Percentiles rank a stretch among this genome's conserved stretches.
phyloP scores from a whole-genome alignment of 2,888 invertebrate genomes.

The Harpagoxenus sublaevis region DNA sequence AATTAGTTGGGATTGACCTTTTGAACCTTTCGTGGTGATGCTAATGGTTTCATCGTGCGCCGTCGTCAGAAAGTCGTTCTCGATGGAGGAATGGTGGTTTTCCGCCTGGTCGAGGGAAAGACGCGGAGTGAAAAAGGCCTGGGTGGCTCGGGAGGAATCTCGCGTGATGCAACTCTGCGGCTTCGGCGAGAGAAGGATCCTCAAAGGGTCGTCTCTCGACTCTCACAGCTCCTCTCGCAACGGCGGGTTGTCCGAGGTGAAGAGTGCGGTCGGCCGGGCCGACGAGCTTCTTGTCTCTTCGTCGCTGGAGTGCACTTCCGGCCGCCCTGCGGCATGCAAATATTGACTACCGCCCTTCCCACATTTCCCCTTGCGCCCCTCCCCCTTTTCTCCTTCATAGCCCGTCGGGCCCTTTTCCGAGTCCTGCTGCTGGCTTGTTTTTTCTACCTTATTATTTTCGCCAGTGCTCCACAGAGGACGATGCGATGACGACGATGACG shows the following conservation, averaged over 20 bases:
- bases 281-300: conserved; percentile 76
- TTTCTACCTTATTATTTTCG: conserved; percentile 33
- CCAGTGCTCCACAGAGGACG: background rate
- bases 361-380: conserved; percentile 45
- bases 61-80: conserved; percentile 81
- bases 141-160: conserved; percentile 68
- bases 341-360: conserved; percentile 80
- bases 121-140: conserved; percentile 50
- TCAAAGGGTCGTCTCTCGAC: conserved; percentile 75
- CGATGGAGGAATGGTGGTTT: conserved; percentile 54
- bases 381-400: background rate
- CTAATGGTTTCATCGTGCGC: conserved; percentile 77
- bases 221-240: conserved; percentile 62
- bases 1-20: conserved; percentile 19
- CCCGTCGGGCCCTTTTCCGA: conserved; percentile 9
- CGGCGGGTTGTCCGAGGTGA: conserved; percentile 60
- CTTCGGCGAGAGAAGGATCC: conserved; percentile 69
- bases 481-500: background rate
- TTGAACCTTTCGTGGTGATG: conserved; percentile 55
- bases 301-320: conserved; percentile 81
- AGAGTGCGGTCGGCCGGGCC: conserved; percentile 71
- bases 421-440: conserved; percentile 18
- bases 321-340: conserved; percentile 83
- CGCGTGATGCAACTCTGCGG: conserved; percentile 76
- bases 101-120: conserved; percentile 60